phyloP scores from a whole-genome alignment of 2,888 invertebrate genomes.

The Limenitis camilla region DNA sequence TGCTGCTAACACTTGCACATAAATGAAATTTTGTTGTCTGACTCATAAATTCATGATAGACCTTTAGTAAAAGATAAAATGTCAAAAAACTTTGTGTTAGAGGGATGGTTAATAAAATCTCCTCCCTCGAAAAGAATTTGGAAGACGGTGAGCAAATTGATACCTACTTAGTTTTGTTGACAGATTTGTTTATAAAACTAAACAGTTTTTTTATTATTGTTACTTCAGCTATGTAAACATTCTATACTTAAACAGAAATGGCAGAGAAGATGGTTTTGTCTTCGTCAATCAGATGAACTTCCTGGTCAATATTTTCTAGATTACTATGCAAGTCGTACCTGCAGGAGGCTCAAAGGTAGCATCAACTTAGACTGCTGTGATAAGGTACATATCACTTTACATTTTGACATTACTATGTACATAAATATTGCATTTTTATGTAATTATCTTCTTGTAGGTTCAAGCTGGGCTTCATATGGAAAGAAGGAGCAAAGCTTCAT shows the following conservation, averaged over 20 bases:
- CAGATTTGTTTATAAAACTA: no score
- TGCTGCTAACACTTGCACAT: slow-evolving; percentile 22
- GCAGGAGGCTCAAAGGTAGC: slow-evolving; percentile 88
- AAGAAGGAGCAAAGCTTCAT: slow-evolving; percentile 84
- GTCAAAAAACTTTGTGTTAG: slow-evolving; percentile 84
- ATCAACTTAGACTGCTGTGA: slow-evolving; percentile 97
- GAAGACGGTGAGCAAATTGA: slow-evolving; percentile 87
- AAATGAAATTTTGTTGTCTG: slow-evolving; percentile 38
- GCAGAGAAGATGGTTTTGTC: slow-evolving; percentile 95
- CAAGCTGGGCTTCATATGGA: slow-evolving; percentile 91
- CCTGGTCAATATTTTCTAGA: slow-evolving; percentile 95
- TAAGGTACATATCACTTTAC: slow-evolving; percentile 76
- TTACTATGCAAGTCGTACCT: slow-evolving; percentile 92
- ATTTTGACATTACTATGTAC: no score
- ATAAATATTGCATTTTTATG: no score
- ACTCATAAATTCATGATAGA: slow-evolving; percentile 36
- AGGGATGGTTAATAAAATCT: slow-evolving; percentile 97
- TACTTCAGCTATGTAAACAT: no score
- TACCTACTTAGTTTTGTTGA: slow-evolving; percentile 46
- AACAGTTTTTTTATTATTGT: no score
- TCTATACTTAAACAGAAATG: slow-evolving; percentile 90
- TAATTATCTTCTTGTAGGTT: no score
- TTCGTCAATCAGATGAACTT: slow-evolving; percentile 91
- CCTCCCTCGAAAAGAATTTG: slow-evolving; percentile 94
- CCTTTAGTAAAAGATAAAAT: slow-evolving; percentile 33